These are phyloP conservation scores for Periparus ater DNA, from an alignment of 2,797 vertebrate genomes.

Conservation along the genomic window DNA sequence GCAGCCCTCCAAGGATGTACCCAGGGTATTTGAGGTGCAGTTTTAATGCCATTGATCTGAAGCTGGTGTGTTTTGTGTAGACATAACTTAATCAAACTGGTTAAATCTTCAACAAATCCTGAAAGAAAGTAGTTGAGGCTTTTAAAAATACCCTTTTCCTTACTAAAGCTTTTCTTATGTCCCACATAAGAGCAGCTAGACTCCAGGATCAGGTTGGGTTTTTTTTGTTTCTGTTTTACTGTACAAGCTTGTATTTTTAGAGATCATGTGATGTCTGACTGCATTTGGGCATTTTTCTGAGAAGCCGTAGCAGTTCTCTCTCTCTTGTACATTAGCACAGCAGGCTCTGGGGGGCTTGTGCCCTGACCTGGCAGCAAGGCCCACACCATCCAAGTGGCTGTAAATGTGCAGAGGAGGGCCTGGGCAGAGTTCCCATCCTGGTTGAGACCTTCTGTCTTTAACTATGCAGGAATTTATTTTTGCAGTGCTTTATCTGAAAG, in stretches of 20 bases:
- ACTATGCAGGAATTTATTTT: neutral
- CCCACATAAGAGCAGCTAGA: neutral
- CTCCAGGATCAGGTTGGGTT: neutral
- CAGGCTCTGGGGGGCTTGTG: neutral
- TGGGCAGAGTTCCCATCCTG: neutral
- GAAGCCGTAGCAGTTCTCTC: neutral
- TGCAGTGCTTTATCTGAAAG: neutral
- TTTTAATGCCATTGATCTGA: neutral
- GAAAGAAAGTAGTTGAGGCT: neutral
- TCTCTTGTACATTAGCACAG: neutral
- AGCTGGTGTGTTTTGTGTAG: neutral
- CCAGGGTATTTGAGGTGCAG: neutral
- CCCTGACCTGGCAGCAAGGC: neutral
- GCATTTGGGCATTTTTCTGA: neutral
- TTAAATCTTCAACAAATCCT: neutral
- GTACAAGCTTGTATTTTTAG: neutral
- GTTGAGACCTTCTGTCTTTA: neutral
- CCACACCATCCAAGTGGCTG: accelerated
- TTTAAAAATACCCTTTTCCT: neutral
- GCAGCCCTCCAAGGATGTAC: neutral
- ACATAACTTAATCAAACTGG: neutral
- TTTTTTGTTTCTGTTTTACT: neutral
- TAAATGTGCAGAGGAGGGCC: neutral
- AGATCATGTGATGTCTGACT: neutral
- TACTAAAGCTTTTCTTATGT: neutral